Evolutionary conservation across 2,113 vertebrate species (phyloP).

Genomic region (Cavia aperea): DNA sequence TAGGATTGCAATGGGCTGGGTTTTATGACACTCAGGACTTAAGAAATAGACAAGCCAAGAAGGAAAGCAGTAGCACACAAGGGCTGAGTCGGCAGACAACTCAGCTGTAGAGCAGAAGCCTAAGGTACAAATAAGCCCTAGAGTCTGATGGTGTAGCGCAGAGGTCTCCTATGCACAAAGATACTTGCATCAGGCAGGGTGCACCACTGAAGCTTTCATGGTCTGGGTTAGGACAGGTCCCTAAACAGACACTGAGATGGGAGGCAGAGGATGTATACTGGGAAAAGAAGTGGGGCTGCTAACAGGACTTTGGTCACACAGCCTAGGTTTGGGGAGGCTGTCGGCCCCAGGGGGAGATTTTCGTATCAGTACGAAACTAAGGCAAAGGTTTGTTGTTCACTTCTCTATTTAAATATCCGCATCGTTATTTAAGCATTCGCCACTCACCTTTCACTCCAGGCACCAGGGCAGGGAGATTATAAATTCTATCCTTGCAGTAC

Average conservation of each 20-base stretch:
- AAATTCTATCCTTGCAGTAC: neutral
- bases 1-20: neutral
- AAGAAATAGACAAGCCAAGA: neutral
- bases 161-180: neutral
- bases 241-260: neutral
- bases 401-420: neutral
- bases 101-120: neutral
- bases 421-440: neutral
- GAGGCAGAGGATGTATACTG: neutral
- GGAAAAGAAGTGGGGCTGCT: neutral
- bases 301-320: neutral
- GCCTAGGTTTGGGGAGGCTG: neutral
- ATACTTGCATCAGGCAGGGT: neutral
- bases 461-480: neutral
- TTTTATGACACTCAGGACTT: neutral
- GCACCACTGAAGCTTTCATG: neutral
- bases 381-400: neutral
- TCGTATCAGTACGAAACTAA: neutral
- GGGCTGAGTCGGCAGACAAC: neutral
- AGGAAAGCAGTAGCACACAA: neutral
- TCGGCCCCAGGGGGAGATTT: neutral
- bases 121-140: fast-evolving
- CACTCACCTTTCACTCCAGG: neutral
- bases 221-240: neutral
- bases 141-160: neutral